Conservation (phyloP, 37 sponge, comb jelly and placozoan genomes). For the Aplysina aerophoba region DNA sequence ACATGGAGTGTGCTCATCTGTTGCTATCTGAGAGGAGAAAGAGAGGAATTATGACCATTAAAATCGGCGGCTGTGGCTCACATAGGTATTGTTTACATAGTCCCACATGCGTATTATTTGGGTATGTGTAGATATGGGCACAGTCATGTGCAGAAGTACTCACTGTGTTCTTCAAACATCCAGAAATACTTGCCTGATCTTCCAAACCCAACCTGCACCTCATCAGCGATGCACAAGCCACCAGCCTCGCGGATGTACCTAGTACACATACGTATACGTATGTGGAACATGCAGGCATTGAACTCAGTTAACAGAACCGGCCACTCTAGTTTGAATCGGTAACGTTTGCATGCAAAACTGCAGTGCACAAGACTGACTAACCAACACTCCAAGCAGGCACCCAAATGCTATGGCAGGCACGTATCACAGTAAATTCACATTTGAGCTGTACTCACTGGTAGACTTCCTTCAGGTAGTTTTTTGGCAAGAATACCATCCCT, state of each 20-base stretch:
- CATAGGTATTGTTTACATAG: too few species aligned
- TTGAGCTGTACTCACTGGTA: slow-evolving; percentile 57
- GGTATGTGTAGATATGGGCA: too few species aligned
- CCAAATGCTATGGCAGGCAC: too few species aligned
- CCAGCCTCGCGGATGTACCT: slow-evolving; percentile 22
- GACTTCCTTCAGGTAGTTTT: slow-evolving; percentile 57
- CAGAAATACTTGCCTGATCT: slow-evolving; percentile 75
- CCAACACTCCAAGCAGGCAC: not conserved
- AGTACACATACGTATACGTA: too few species aligned
- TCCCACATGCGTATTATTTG: too few species aligned
- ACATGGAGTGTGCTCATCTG: too few species aligned
- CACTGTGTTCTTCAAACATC: slow-evolving; percentile 58
- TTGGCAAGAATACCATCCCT: slow-evolving; percentile 66
- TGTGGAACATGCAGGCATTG: too few species aligned
- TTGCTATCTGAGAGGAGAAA: too few species aligned
- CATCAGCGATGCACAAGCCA: slow-evolving; percentile 91
- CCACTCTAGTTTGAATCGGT: too few species aligned
- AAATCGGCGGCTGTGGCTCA: too few species aligned
- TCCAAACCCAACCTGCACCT: slow-evolving; percentile 84
- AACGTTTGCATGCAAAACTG: not conserved
- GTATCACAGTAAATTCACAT: not conserved
- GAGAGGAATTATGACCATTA: too few species aligned
- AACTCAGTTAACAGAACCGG: not conserved
- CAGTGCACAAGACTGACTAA: not conserved
- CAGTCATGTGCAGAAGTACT: too few species aligned